phyloP scores from a whole-genome alignment of 1,140 invertebrate species.

The Drosophila melanica region DNA sequence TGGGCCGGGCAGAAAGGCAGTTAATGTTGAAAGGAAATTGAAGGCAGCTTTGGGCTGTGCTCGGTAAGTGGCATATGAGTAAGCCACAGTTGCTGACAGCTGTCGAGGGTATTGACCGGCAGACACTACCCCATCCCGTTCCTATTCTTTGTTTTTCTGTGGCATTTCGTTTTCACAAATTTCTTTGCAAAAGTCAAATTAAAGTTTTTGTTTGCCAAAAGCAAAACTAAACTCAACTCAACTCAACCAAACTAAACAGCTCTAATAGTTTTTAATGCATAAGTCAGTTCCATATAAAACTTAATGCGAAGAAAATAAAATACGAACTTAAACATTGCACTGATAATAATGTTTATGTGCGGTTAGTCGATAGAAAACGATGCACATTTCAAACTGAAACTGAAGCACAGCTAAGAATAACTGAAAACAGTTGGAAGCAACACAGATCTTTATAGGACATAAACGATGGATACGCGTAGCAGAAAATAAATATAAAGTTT shows the following conservation, averaged over 20 bases:
- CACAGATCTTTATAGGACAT: background rate
- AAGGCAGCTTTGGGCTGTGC: conserved; percentile 38
- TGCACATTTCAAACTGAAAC: no score
- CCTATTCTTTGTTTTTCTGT: background rate
- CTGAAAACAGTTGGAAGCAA: no score
- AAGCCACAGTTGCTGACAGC: conserved; percentile 33
- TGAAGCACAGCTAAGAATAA: no score
- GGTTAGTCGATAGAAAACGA: background rate
- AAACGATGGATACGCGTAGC: no score
- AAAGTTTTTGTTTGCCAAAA: conserved; percentile 55
- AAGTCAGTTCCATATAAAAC: conserved; percentile 43
- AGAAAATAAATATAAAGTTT: no score
- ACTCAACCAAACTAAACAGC: conserved; percentile 53
- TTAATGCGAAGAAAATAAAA: conserved; percentile 42
- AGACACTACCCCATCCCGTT: background rate
- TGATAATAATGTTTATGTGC: conserved; percentile 24
- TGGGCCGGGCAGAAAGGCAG: conserved; percentile 27
- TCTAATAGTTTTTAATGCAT: conserved; percentile 68
- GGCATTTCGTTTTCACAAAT: conserved; percentile 37
- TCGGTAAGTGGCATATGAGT: conserved; percentile 39
- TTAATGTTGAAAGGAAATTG: conserved; percentile 60
- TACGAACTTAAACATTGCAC: conserved; percentile 21
- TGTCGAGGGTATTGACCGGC: conserved; percentile 27
- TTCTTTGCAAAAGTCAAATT: conserved; percentile 64
- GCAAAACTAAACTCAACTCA: conserved; percentile 37